phyloP scores from a whole-genome alignment of 2,797 vertebrate species.

The Silurus aristotelis region DNA sequence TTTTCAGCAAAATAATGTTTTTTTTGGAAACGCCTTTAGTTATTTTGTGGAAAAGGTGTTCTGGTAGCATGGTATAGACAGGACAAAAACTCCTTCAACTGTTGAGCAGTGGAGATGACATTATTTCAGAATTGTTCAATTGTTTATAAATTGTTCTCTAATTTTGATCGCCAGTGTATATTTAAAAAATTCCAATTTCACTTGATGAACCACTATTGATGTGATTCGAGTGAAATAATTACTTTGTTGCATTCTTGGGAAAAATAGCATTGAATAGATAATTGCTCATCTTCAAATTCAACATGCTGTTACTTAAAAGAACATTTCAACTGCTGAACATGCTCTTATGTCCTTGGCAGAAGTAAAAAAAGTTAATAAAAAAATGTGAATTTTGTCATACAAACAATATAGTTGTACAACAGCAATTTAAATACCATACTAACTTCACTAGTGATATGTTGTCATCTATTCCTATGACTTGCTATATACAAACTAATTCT shows the following conservation, averaged over 20 bases:
- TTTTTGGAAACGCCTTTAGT: too few species aligned
- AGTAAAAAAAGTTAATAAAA: conserved; percentile 4
- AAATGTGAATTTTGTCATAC: not conserved
- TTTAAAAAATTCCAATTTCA: not conserved
- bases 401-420: not conserved
- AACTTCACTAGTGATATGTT: conserved; percentile 10
- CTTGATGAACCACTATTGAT: not conserved
- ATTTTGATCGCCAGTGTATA: too few species aligned
- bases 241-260: conserved; percentile 25
- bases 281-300: not conserved
- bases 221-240: not conserved
- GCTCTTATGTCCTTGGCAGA: conserved; percentile 6
- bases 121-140: too few species aligned
- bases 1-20: too few species aligned
- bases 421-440: conserved; percentile 5
- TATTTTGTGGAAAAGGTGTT: too few species aligned
- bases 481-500: not conserved
- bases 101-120: too few species aligned
- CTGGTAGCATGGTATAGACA: too few species aligned
- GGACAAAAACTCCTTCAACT: too few species aligned
- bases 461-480: conserved; percentile 13
- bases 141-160: too few species aligned
- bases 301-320: not conserved
- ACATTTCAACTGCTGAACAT: not conserved
- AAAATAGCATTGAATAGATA: conserved; percentile 13